Evolutionary conservation across 2,113 vertebrate genomes (phyloP), one percentile per base, ranked within the genome.

Genomic region (Scomber colias): DNA sequence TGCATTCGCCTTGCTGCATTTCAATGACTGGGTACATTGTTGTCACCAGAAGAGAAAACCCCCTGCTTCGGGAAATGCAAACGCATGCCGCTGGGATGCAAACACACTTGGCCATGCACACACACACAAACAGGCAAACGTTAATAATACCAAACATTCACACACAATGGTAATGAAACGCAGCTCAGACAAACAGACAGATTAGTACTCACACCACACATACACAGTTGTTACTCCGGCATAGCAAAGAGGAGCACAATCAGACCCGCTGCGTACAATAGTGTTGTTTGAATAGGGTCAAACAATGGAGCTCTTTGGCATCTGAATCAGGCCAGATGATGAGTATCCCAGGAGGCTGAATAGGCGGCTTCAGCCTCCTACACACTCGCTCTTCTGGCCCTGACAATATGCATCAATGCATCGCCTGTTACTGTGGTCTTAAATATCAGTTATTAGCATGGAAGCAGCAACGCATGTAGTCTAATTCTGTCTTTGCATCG

Each of bases 241-340:
- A 21, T 19, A 48, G 84, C 71, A 67, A 67, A 79, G 59, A 77
- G 77, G 4, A 61, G 72, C 86, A 89, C 88, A 88, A 88, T 87
- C 81, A 79, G 88, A 88, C 75, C 65, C 49, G 69, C 83, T 71
- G 7, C 35, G 88, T 87, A 92, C 93, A 92, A 92, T 93, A 77
- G 83, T 21, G 54, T 75, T 70, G 75, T 88, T 91, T 91, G 83
- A 92, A 93, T 88, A 86, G 77, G 85, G 71, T 88, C 85, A 87
- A 90, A 93, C 93, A 94, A 94, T 89, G 70, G 81, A 54, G 64
- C 82, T 91, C 85, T 91, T 91, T 91, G 84, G 85, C 86, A 76
- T 91, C 74, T 86, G 84, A 90, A 89, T 82, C 50, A 16, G 87
- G 82, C 92, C 89, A 87, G 85, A 88, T 87, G 90, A 90, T 85